Evolutionary conservation across 2,797 vertebrate species (phyloP).

Genomic region (Podarcis lilfordi): DNA sequence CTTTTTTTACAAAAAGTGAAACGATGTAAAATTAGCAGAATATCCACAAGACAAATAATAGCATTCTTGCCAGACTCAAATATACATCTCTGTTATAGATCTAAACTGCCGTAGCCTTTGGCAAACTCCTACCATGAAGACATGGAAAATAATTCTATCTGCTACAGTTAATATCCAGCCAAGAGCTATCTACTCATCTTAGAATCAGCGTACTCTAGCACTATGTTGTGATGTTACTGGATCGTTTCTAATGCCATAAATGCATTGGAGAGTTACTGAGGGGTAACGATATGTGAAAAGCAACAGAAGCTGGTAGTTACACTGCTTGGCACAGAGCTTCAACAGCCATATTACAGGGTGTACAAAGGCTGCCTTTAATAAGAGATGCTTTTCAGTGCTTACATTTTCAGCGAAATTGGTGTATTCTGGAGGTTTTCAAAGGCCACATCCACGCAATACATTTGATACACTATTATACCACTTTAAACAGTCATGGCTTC

Average conservation of each 20-base stretch:
- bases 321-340: rapidly evolving
- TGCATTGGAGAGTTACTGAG: neutral
- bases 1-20: neutral
- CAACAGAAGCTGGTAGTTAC: neutral
- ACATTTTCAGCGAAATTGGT: neutral
- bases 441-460: neutral
- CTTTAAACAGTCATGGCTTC: too few relatives aligned
- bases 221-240: rapidly evolving
- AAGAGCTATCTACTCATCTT: conserved; percentile 24
- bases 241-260: neutral
- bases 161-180: conserved; percentile 37
- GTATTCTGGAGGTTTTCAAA: neutral
- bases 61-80: neutral
- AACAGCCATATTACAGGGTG: neutral
- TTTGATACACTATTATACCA: too few relatives aligned
- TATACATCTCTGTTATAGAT: conserved; percentile 27
- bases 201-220: neutral
- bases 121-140: conserved; percentile 7
- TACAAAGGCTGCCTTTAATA: rapidly evolving
- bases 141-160: conserved; percentile 30
- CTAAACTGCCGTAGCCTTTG: conserved; percentile 6
- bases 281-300: neutral
- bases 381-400: neutral
- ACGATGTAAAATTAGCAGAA: conserved; percentile 4
- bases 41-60: neutral